A percentile compares a stretch with the other conserved stretches of the same genome.
These are phyloP conservation scores for Acleris literana DNA, from an alignment of 2,888 invertebrate species.

Conservation along the genomic window DNA sequence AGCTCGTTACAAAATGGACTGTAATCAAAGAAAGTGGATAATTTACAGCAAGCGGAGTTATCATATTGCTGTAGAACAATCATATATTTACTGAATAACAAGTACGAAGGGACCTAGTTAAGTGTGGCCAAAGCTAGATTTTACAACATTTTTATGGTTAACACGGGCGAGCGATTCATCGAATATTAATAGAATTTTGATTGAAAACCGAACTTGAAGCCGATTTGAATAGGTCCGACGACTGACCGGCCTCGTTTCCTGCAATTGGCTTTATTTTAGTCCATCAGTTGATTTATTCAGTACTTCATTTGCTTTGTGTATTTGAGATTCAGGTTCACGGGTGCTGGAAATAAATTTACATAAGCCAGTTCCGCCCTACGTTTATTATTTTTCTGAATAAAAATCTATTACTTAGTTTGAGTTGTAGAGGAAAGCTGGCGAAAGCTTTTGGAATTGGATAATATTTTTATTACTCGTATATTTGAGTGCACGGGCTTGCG, in stretches of 20 bases:
- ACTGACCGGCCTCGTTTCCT: conserved; percentile 15
- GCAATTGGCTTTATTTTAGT: conserved; percentile 25
- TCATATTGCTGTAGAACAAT: conserved; percentile 6
- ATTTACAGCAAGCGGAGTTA: conserved; percentile 8
- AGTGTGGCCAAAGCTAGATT: conserved; percentile 15
- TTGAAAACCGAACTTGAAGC: conserved; percentile 20
- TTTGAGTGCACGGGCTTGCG: neutral
- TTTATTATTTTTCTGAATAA: conserved; percentile 8
- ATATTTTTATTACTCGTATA: no score
- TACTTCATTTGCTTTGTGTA: conserved; percentile 25
- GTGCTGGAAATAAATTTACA: neutral
- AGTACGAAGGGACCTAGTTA: conserved; percentile 8
- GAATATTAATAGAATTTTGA: conserved; percentile 32
- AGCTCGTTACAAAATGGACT: neutral
- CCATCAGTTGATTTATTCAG: conserved; percentile 16
- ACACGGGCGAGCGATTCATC: conserved; percentile 12
- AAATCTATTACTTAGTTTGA: conserved; percentile 2
- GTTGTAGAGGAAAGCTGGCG: neutral
- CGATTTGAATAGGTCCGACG: neutral
- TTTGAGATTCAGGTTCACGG: conserved; percentile 13
- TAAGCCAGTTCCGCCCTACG: conserved; percentile 4
- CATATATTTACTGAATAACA: conserved; percentile 6
- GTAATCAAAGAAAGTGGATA: conserved; percentile 23
- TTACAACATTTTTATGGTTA: conserved; percentile 21
- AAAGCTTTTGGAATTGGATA: conserved; percentile 2